Percentiles rank a stretch among this genome's conserved stretches.
Evolutionary conservation across 2,888 invertebrate genomes (phyloP).

Genomic region (Holacanthella duospinosa): DNA sequence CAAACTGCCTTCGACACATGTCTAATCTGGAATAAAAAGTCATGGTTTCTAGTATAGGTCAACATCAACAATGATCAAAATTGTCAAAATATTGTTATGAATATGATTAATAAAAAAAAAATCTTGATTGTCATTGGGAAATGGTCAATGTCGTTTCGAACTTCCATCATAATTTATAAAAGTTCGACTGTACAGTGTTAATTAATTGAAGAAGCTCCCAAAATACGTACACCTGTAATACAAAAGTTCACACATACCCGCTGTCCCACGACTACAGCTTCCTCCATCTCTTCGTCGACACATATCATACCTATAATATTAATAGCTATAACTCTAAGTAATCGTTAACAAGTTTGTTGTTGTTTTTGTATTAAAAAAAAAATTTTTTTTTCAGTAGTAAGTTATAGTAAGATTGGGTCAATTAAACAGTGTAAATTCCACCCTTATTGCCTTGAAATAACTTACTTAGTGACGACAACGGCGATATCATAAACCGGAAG

Average conservation of each 20-base stretch:
- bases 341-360: no score
- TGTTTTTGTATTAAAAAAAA: no score
- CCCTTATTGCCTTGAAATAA: no score
- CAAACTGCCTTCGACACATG: constrained; percentile 94
- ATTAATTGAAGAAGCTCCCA: not conserved
- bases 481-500: constrained; percentile 92
- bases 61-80: not conserved
- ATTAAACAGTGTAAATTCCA: no score
- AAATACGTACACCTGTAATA: not conserved
- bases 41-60: no score
- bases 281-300: constrained; percentile 92
- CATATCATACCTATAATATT: constrained; percentile 83
- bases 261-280: constrained; percentile 95
- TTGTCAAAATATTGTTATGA: no score
- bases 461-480: constrained; percentile 92
- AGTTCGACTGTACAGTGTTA: constrained; percentile 1
- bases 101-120: no score
- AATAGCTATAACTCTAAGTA: constrained; percentile 15
- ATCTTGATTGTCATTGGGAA: no score
- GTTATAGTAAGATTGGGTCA: no score
- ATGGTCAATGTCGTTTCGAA: no score
- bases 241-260: constrained; percentile 60
- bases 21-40: constrained; percentile 66
- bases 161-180: constrained; percentile 4
- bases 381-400: no score